Conservation (phyloP, 2,888 invertebrate species). For the Lumbricus terrestris region DNA sequence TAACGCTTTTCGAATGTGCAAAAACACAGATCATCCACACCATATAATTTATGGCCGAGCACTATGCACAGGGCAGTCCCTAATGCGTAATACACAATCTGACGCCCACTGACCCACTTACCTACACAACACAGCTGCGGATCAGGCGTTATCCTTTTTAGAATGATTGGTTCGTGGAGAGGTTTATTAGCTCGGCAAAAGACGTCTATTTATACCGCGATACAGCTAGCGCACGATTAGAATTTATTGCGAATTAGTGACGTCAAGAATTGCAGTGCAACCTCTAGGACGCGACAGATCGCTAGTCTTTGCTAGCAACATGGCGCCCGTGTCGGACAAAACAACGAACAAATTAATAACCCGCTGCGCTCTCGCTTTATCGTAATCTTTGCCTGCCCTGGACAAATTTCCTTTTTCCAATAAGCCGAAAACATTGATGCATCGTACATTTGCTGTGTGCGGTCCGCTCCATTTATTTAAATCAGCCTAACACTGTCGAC, state of each 20-base stretch:
- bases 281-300: background rate
- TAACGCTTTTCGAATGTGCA: background rate
- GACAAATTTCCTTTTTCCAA: background rate
- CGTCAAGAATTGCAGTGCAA: background rate
- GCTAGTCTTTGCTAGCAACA: background rate
- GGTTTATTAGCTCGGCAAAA: background rate
- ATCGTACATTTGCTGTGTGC: background rate
- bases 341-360: background rate
- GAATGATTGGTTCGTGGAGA: background rate
- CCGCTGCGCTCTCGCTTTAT: background rate
- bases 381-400: background rate
- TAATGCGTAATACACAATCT: background rate
- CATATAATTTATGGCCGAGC: too few species aligned
- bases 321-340: background rate
- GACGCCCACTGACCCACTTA: background rate
- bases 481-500: background rate
- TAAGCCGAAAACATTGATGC: conserved; percentile 3
- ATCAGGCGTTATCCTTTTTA: background rate
- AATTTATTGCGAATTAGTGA: background rate
- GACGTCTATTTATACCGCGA: background rate
- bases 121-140: background rate
- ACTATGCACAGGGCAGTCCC: too few species aligned
- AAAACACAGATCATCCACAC: background rate
- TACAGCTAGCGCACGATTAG: background rate
- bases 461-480: background rate